Conservation (phyloP, 1,140 invertebrate genomes). For the Spodoptera litura region DNA sequence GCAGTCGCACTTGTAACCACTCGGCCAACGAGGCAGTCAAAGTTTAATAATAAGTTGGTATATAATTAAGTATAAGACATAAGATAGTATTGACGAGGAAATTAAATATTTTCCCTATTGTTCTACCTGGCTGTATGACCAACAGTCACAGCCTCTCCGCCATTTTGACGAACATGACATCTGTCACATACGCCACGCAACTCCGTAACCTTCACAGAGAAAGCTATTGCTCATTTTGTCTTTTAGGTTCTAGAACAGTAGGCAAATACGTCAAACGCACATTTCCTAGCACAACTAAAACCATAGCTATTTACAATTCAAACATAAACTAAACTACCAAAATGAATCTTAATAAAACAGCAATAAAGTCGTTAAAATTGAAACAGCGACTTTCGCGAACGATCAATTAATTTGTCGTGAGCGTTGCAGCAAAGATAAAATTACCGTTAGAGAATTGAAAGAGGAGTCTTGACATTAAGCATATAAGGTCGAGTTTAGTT, state of each 20-base stretch:
- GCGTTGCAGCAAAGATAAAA: not conserved
- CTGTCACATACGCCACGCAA: conserved; percentile 9
- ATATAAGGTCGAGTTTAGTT: conserved; percentile 11
- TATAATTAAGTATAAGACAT: no score
- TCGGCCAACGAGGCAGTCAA: no score
- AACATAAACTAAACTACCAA: not conserved
- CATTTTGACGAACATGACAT: conserved; percentile 23
- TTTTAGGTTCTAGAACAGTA: conserved; percentile 21
- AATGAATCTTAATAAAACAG: not conserved
- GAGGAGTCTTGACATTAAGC: no score
- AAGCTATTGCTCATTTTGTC: conserved; percentile 21
- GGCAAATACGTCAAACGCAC: conserved; percentile 4
- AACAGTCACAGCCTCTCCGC: not conserved
- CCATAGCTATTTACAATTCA: not conserved
- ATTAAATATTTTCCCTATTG: conserved; percentile 2
- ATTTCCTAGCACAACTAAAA: not conserved
- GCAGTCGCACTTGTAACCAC: no score
- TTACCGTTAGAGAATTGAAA: not conserved
- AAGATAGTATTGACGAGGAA: no score
- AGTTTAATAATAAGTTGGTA: no score
- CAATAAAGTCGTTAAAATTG: not conserved
- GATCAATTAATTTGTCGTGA: conserved; percentile 25
- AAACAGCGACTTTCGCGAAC: not conserved
- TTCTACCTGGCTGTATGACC: not conserved
- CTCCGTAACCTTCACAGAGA: not conserved